Base-by-base conservation (phyloP, 2,888 invertebrate genomes). In the Dione vanillae region DNA sequence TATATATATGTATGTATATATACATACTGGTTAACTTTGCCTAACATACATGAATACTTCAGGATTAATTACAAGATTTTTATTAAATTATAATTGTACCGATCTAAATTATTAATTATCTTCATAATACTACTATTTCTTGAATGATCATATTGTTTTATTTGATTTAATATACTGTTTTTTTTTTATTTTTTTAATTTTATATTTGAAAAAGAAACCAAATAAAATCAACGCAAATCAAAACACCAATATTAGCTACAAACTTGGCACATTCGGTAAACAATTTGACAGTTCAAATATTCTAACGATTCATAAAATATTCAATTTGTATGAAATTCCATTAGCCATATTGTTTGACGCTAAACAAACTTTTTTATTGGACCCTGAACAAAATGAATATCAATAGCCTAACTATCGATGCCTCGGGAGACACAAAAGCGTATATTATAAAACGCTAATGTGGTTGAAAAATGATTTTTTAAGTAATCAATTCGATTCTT, bases 271-370 rank as follows among this genome's bases (percentile, higher is more conserved):
- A 56, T 56, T 56, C 37, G 37, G 37, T 37, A 10, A 37, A 37
- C 37, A 56, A 37, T 16, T 40, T 56, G 19, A 37, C 56, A 37
- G 45, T 45, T 61, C 45, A 61, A 61, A 51, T 64, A 64, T 49
- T 5, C 27, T 2, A 27, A 64, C 35, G 16, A 19, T 51, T 64
- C 49, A 64, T 64, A 40, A 64, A 64, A 64, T 51, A 64, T 64
- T 64, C 47, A 51, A 64, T 64, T 16, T 64, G 51, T 51, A 51
- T 51, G 19, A 64, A 64, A 64, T 40, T 49, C 64, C 51, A 64
- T 64, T 64, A 64, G 64, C 64, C 19, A 49, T 64, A 64, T 64
- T 64, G 64, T 47, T 64, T 64, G 64, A 64, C 64, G 51, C 51
- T 37, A 51, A 64, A 64, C 64, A 64, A 64, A 64, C 64, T 64